Base-by-base conservation (phyloP, 2,888 invertebrate genomes). In the Drosophila cyrtoloma region DNA sequence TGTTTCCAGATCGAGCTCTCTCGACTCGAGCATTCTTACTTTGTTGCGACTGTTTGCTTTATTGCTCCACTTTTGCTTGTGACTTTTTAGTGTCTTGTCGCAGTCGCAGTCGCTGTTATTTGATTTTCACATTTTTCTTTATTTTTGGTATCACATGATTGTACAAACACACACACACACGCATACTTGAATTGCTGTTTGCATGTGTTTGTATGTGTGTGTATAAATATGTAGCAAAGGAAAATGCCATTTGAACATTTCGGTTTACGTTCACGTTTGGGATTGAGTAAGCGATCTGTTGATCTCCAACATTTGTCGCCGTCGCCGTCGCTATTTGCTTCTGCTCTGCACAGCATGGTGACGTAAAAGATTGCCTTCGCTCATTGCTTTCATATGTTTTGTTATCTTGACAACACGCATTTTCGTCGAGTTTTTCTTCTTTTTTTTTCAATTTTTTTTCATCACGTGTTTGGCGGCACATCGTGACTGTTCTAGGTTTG, bases 101-200 rank as follows among this genome's bases (percentile, higher is more conserved):
- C 72, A 81, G 82, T 86, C 82, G 77, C 75, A 69, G 59, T 65
- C 82, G 82, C 74, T 86, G 82, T 89, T 90, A 90, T 91, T 89
- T 91, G 90, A 91, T 89, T 90, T 89, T 89, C 88, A 91, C 89
- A 91, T 92, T 91, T 91, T 91, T 87, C 82, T 84, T 88, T 83
- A 80, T 86, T 77, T 82, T 90, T 73, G 77, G 86, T 81, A 84
- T 89, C 89, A 89, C 86, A 91, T 90, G 90, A 91, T 89, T 81
- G 76, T 84, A 90, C 79, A 74, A 69, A 84, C 62, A 42, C 60
- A 79, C 56, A 44, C n/a, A 61, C n/a, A 69, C 55, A 59, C 26
- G 44, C 39, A 42, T 28, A 44, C 51, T 19, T 59, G 9, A 14
- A 10, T 57, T 26, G 28, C 39, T 47, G 28, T 44, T 28, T 37